These are phyloP conservation scores for Cotesia vestalis DNA, from an alignment of 1,140 invertebrate genomes.

Conservation along the genomic window DNA sequence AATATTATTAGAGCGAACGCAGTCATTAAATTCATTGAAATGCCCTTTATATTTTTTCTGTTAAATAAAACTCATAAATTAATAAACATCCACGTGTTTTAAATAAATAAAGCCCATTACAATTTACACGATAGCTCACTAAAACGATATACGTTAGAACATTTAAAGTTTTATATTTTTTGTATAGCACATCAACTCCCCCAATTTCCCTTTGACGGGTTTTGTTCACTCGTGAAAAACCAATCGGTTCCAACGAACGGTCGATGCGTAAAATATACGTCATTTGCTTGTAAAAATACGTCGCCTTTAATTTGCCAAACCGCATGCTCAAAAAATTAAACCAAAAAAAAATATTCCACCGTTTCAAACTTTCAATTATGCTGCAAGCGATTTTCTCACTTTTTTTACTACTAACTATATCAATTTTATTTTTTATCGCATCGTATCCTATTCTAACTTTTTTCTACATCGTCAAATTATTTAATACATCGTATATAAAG, in stretches of 20 bases:
- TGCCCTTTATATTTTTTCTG: too few relatives aligned
- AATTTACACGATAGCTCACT: constrained; percentile 6
- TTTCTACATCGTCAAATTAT: too few relatives aligned
- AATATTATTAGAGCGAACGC: too few relatives aligned
- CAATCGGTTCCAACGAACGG: constrained; percentile 20
- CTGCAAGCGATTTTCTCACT: background rate
- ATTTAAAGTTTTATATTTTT: constrained; percentile 24
- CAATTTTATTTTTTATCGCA: background rate
- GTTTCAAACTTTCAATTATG: constrained; percentile 6
- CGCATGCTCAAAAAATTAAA: constrained; percentile 49
- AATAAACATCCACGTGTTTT: too few relatives aligned
- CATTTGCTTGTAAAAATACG: constrained; percentile 57
- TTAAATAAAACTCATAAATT: too few relatives aligned
- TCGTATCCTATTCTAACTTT: too few relatives aligned
- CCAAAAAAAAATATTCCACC: too few relatives aligned
- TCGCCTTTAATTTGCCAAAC: constrained; percentile 47
- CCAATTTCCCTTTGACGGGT: constrained; percentile 13
- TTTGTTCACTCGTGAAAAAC: constrained; percentile 27
- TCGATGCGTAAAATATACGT: constrained; percentile 37
- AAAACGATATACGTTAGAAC: background rate
- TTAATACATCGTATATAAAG: too few relatives aligned
- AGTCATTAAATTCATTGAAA: too few relatives aligned
- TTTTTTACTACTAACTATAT: background rate
- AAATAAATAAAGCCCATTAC: too few relatives aligned
- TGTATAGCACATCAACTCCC: background rate